Percentiles rank a stretch among this genome's conserved stretches.
These are phyloP conservation scores for Meriones unguiculatus DNA, from an alignment of 2,113 vertebrate species.

Conservation along the genomic window DNA sequence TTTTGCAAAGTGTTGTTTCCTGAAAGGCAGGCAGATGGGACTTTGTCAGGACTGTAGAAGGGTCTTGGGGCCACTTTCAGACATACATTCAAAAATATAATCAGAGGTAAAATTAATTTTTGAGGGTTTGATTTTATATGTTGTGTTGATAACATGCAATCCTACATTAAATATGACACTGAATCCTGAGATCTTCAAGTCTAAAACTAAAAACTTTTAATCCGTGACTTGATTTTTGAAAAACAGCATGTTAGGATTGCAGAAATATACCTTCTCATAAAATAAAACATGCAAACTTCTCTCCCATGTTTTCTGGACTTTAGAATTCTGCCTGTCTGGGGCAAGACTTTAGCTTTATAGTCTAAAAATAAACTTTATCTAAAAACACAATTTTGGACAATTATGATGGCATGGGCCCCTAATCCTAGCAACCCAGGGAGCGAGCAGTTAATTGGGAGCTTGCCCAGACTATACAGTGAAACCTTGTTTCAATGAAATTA, in stretches of 20 bases:
- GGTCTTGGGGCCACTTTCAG: not conserved
- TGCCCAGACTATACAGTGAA: not conserved
- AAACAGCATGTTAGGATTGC: not conserved
- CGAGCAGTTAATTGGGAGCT: too few relatives aligned
- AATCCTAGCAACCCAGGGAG: not conserved
- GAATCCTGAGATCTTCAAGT: not conserved
- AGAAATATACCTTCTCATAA: not conserved
- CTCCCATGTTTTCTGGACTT: not conserved
- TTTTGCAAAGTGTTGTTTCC: not conserved
- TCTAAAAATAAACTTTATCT: slow-evolving; percentile 38
- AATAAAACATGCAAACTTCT: not conserved
- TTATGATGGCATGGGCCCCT: not conserved
- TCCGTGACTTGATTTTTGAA: not conserved
- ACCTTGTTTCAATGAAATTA: not conserved
- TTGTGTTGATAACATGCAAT: not conserved
- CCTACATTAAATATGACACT: not conserved
- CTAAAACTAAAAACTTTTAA: not conserved
- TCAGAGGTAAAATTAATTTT: slow-evolving; percentile 17
- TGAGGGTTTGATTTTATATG: not conserved
- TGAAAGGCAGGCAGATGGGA: not conserved
- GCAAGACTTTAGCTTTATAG: not conserved
- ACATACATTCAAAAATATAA: slow-evolving; percentile 1
- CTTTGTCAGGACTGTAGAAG: not conserved
- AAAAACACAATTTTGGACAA: not conserved
- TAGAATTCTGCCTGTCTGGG: not conserved